Evolutionary conservation across 2,888 invertebrate genomes (phyloP).

Genomic region (Trimorus sp.): DNA sequence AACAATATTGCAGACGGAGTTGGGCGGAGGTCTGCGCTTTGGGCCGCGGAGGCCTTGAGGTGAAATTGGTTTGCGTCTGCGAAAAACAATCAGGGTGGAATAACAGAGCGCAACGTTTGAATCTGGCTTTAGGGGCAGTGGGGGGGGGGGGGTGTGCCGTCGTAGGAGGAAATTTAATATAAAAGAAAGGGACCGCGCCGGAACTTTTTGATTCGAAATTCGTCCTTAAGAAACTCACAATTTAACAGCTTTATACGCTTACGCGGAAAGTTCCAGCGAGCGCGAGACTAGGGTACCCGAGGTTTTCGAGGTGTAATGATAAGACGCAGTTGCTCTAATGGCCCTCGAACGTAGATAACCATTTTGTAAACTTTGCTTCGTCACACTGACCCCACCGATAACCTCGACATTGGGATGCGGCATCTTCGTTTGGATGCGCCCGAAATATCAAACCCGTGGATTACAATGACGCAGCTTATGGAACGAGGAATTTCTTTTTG

Average conservation of each 20-base stretch:
- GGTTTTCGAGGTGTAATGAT: slow-evolving; percentile 46
- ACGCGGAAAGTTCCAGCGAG: slow-evolving; percentile 39
- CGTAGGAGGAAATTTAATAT: slow-evolving; percentile 65
- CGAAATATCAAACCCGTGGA: not conserved
- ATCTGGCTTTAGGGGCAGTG: too few species aligned
- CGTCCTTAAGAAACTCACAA: slow-evolving; percentile 52
- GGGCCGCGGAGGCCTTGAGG: too few species aligned
- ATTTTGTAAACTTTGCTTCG: slow-evolving; percentile 45
- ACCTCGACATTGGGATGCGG: slow-evolving; percentile 1
- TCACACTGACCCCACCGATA: slow-evolving; percentile 35
- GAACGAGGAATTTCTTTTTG: too few species aligned
- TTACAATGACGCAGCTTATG: not conserved
- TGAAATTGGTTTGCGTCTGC: too few species aligned
- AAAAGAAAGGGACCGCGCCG: slow-evolving; percentile 59
- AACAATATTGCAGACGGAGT: too few species aligned
- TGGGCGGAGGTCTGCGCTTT: too few species aligned
- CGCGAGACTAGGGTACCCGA: slow-evolving; percentile 23
- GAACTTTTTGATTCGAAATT: slow-evolving; percentile 61
- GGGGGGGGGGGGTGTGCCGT: slow-evolving; percentile 51
- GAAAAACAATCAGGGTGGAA: too few species aligned
- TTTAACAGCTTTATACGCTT: slow-evolving; percentile 54
- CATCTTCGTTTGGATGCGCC: slow-evolving; percentile 7
- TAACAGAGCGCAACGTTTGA: too few species aligned
- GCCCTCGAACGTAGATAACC: slow-evolving; percentile 53
- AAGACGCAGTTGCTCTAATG: slow-evolving; percentile 46